Evolutionary conservation across 2,113 vertebrate species (phyloP), one percentile per base, ranked within the genome.

Genomic region (Malurus elegans): DNA sequence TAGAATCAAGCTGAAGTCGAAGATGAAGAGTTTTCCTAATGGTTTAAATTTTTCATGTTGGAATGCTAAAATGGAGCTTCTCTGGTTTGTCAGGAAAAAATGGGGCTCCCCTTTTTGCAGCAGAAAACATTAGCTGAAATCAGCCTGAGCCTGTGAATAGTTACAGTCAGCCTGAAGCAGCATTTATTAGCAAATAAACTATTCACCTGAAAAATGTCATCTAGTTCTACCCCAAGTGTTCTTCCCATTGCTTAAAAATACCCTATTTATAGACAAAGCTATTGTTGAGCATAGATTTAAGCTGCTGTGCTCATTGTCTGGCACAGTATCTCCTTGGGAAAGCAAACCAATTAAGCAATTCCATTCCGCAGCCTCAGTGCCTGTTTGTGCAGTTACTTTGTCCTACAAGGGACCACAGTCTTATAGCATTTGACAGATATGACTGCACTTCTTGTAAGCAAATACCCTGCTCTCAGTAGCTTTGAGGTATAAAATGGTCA

Each of bases 261-360:
- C 21, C 21, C 79, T 93, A 42, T 96, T 95, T 92, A 78, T 64
- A 93, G 82, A 34, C 3, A 9, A 88, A 86, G 47, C 51, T 88
- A 86, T 92, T 90, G 85, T 83, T 80, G 82, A 90, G 56, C 0
- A 0, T 19, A 78, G 75, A 86, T 92, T 80, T 88, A 71, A 92
- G 85, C 40, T 82, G 65, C 25, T 73, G 60, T 80, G 58, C 48
- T 88, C 75, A 86, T 81, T 96, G 92, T 93, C 79, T 95, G 75
- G 75, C 6, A 2, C 69, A 67, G 72, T 1, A 86, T 67, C 86
- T 95, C 88, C 79, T 38, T 83, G 70, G 78, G 85, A 95, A 80
- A 95, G 72, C 79, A 90, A 94, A 76, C 38, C 85, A 81, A 92
- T 92, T 93, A 88, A 85, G 58, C 57, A 31, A 32, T 44, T 93